Evolutionary conservation across 53 echinoderm and acorn worm species (phyloP).

Genomic region (Stichopus horrens): DNA sequence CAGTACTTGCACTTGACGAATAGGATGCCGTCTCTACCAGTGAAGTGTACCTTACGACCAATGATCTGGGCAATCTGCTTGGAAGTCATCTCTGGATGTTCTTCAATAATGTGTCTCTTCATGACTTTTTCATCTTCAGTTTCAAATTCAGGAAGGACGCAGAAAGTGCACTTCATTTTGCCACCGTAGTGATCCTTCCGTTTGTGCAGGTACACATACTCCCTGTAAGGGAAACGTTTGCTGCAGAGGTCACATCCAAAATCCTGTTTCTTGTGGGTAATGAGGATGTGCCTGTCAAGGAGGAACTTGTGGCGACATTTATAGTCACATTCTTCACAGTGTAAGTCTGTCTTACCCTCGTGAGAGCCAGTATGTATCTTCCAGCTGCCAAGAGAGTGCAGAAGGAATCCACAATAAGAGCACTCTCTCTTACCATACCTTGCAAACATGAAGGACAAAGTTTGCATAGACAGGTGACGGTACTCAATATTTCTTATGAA

Average conservation of each 20-base stretch:
- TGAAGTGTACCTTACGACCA: conserved; percentile 43
- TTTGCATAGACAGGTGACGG: conserved; percentile 30
- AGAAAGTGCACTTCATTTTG: conserved; percentile 30
- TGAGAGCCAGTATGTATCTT: conserved; percentile 40
- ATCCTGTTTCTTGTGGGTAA: conserved; percentile 41
- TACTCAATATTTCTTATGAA: conserved; percentile 25
- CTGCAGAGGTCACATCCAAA: conserved; percentile 36
- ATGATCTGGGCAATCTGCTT: conserved; percentile 31
- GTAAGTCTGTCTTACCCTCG: conserved; percentile 24
- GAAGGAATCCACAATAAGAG: conserved; percentile 33
- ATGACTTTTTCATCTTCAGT: conserved; percentile 40
- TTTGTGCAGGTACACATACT: conserved; percentile 42
- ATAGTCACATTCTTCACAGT: conserved; percentile 21
- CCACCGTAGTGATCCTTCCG: conserved; percentile 41
- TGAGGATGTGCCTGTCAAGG: conserved; percentile 35
- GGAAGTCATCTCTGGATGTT: conserved; percentile 45
- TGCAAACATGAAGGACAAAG: conserved; percentile 40
- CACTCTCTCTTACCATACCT: conserved; percentile 47
- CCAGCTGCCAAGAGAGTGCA: conserved; percentile 43
- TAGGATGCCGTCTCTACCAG: conserved; percentile 43
- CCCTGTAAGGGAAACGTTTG: conserved; percentile 33
- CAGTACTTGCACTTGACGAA: conserved; percentile 48
- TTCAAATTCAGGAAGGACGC: not conserved
- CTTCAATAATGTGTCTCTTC: conserved; percentile 49
- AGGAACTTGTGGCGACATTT: conserved; percentile 46